Evolutionary conservation across 2,888 invertebrate species (phyloP), one percentile per base, ranked within the genome.

Genomic region (Standfussiana lucernea): DNA sequence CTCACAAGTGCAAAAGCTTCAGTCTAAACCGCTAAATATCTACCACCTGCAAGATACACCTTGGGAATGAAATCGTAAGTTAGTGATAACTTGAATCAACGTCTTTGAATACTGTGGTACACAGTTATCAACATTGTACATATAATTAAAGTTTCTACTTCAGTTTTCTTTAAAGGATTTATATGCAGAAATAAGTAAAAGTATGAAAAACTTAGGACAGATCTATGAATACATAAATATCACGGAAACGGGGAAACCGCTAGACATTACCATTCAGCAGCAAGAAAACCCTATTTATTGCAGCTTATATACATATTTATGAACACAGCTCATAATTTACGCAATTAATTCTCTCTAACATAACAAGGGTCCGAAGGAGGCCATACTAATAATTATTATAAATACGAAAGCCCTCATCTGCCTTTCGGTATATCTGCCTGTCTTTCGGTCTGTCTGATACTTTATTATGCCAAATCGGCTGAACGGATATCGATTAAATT

Each of bases 141-240:
- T n/a, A n/a, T n/a, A 24, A 28, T 3, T 4, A 8, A 56, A 32
- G 21, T 21, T 47, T 35, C 50, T 50, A 28, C 18, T 13, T 5
- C 8, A 56, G 37, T 47, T 61, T 50, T 56, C 53, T 56, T 56
- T 7, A n/a, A 59, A n/a, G 15, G 37, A 64, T 53, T 75, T 45
- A 28, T 53, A 37, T 64, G 15, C 11, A 47, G n/a, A 28, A 8
- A 47, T n/a, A 28, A 10, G 42, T 42, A 61, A 67, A 77, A 62
- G 24, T 66, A 37, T 53, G 32, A 32, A 71, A 71, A 50, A 62
- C 47, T 71, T 50, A 62, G 35, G 47, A 71, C 72, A 73, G 69
- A 69, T 59, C 59, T 59, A 35, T 76, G 77, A 77, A 70, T 45
- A 32, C 62, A 61, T 67, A 76, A 76, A 42, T 68, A 77, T 62